Conservation (phyloP, 2,113 vertebrate genomes). For the Lanius collurio region DNA sequence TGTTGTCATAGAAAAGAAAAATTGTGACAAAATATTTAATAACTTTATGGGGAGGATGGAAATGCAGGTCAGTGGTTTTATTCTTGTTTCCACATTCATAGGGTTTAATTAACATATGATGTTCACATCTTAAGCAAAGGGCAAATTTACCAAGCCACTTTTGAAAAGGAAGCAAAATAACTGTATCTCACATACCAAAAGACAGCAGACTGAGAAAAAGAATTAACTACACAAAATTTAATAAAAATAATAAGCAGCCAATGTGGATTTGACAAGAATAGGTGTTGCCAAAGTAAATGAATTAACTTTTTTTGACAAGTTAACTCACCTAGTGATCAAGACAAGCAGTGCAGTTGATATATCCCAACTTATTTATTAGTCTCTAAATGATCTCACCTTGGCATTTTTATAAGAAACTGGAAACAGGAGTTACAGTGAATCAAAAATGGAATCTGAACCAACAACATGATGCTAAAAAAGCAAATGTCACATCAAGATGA, state of each 20-base stretch:
- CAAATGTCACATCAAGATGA: not conserved
- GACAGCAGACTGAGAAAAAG: not conserved
- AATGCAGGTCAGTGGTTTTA: not conserved
- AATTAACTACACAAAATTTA: not conserved
- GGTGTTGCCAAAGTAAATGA: not conserved
- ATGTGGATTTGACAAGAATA: not conserved
- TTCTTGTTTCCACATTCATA: not conserved
- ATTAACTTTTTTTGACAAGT: not conserved
- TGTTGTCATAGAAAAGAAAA: not conserved
- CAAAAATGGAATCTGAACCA: not conserved
- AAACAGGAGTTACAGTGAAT: not conserved
- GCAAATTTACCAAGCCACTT: not conserved
- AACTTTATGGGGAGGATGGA: not conserved
- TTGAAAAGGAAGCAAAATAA: not conserved
- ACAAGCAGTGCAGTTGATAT: not conserved
- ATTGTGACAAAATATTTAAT: not conserved
- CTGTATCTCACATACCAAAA: not conserved
- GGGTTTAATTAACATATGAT: not conserved
- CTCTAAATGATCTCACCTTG: not conserved
- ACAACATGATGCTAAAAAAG: not conserved
- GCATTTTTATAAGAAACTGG: not conserved
- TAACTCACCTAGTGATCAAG: not conserved
- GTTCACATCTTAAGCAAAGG: not conserved
- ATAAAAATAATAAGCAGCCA: not conserved
- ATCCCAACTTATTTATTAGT: not conserved